Base-by-base conservation (phyloP, 2,888 invertebrate genomes). In the Agrilus biguttatus region DNA sequence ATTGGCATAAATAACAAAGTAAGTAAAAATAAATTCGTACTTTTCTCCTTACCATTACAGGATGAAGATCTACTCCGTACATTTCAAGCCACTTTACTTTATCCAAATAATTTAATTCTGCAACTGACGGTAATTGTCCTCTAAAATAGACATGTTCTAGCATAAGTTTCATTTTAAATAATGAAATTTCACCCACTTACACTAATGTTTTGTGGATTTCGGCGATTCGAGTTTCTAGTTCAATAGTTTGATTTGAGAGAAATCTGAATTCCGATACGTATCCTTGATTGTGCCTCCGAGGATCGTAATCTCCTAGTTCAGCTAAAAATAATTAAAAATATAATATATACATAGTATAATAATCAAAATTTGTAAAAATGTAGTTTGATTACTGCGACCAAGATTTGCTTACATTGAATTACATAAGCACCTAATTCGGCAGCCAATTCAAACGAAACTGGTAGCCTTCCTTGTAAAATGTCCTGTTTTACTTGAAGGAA, bases 1-100 rank as follows among this genome's bases (percentile, higher is more conserved):
- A 53, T 45, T 45, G 47, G 53, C 40, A 33, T 8, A 43, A 36
- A 47, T 46, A 34, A 39, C 48, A 48, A 45, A 42, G 17, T 21
- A 38, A 38, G 33, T 33, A 42, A 13, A 41, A 21, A 42, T 17
- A 36, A 35, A 14, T 36, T 21, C n/a, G 14, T n/a, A 17, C 12
- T 44, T 28, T 28, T 28, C 28, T 55, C 70, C 78, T 76, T 72
- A 92, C 92, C 80, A 92, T 69, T 47, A 95, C 95, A 41, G 92
- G 92, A 72, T 96, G 95, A 55, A 95, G 76, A 72, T 96, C 95
- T 39, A 95, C 93, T 40, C 96, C 96, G 63, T 95, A 96, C 89
- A 95, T 91, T 66, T 96, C 95, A 59, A 95, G 76, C 95, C 95
- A 95, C 76, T 95, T 95, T 55, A 92, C 90, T 76, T 93, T 91